A percentile compares a stretch with the other conserved stretches of the same genome.
Conservation (phyloP, 1,140 invertebrate genomes). For the Mactra quadrangularis region DNA sequence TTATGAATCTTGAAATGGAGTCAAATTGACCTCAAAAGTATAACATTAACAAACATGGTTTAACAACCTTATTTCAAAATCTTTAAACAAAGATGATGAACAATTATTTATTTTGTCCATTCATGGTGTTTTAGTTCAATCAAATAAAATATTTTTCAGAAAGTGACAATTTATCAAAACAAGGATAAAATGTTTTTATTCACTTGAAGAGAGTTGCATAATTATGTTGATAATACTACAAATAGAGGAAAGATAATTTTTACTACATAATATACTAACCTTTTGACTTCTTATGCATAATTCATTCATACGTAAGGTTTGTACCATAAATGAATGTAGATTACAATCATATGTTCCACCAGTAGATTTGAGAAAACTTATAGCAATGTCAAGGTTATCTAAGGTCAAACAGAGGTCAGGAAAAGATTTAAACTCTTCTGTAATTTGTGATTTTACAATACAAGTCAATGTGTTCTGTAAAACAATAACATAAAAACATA, state of each 20-base stretch:
- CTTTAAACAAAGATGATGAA: too few relatives aligned
- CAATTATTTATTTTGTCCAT: too few relatives aligned
- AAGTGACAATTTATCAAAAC: too few relatives aligned
- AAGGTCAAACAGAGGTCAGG: slow-evolving; percentile 64
- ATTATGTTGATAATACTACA: background rate
- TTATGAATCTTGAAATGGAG: too few relatives aligned
- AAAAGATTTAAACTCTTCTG: slow-evolving; percentile 43
- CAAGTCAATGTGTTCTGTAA: slow-evolving; percentile 58
- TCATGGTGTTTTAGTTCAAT: too few relatives aligned
- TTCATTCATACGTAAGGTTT: slow-evolving; percentile 62
- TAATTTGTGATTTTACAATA: slow-evolving; percentile 57
- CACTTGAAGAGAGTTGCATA: background rate
- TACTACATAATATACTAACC: slow-evolving; percentile 28
- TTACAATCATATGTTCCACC: slow-evolving; percentile 33
- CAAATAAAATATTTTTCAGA: too few relatives aligned
- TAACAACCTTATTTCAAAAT: too few relatives aligned
- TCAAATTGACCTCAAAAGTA: too few relatives aligned
- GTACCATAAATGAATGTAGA: slow-evolving; percentile 62
- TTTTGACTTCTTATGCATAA: slow-evolving; percentile 52
- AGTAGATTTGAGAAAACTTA: slow-evolving; percentile 65
- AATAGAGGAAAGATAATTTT: background rate
- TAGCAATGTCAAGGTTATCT: slow-evolving; percentile 64
- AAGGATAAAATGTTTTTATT: too few relatives aligned
- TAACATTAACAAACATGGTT: too few relatives aligned
- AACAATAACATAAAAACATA: background rate